These are phyloP conservation scores for Clarias batrachus DNA, from an alignment of 2,113 vertebrate species.

Conservation along the genomic window DNA sequence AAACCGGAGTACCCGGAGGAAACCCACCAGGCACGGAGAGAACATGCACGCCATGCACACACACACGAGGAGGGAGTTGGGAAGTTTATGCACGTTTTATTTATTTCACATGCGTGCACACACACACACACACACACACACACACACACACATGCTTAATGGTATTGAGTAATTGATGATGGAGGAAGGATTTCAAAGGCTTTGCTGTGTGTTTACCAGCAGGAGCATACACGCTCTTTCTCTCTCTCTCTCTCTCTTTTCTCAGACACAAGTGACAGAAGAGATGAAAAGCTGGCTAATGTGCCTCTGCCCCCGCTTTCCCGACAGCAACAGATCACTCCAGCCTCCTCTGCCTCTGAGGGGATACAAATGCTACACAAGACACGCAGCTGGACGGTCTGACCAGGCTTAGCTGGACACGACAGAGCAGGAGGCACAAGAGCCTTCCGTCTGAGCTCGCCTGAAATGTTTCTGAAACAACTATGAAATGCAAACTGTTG, in stretches of 20 bases:
- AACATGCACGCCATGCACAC: too few species aligned
- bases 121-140: not conserved
- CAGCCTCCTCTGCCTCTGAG: not conserved
- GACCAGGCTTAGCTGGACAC: not conserved
- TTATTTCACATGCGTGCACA: not conserved
- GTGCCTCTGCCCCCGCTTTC: conserved; percentile 53
- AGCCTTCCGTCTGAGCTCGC: not conserved
- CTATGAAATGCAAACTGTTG: not conserved
- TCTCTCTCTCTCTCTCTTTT: conserved; percentile 42
- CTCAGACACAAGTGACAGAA: conserved; percentile 50
- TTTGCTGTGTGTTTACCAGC: conserved; percentile 60
- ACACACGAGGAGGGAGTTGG: too few species aligned
- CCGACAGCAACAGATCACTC: conserved; percentile 45
- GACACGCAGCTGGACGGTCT: not conserved
- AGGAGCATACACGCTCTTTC: conserved; percentile 46
- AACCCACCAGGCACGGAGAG: too few species aligned
- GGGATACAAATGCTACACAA: not conserved
- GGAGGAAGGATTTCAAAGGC: conserved; percentile 62
- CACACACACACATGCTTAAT: conserved; percentile 9
- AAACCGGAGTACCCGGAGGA: too few species aligned
- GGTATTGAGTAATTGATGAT: conserved; percentile 56
- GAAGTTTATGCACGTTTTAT: not conserved
- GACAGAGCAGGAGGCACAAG: not conserved
- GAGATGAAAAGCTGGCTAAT: conserved; percentile 67
- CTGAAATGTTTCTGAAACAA: not conserved